Evolutionary conservation across 2,888 invertebrate genomes (phyloP).

Genomic region (Drosophila lacicola): DNA sequence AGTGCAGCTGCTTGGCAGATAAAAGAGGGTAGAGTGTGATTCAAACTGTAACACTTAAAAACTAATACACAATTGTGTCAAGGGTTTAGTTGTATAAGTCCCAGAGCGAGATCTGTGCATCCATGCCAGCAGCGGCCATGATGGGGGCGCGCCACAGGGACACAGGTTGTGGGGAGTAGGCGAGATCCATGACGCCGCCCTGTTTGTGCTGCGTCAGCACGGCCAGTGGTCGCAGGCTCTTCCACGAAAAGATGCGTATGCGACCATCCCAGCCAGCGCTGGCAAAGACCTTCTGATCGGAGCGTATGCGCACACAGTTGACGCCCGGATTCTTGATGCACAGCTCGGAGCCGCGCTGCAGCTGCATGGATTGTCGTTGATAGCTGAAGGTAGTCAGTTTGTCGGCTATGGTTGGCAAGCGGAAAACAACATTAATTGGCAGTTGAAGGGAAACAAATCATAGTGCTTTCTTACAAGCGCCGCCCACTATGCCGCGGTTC

Average conservation of each 20-base stretch:
- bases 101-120: constrained; percentile 92
- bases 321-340: constrained; percentile 91
- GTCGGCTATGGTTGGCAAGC: constrained; percentile 60
- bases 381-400: constrained; percentile 82
- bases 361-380: constrained; percentile 83
- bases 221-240: constrained; percentile 89
- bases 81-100: constrained; percentile 89
- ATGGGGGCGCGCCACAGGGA: constrained; percentile 90
- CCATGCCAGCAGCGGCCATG: constrained; percentile 91
- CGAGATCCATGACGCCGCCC: constrained; percentile 90
- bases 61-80: constrained; percentile 5
- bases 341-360: constrained; percentile 88
- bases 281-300: constrained; percentile 90
- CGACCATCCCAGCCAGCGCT: constrained; percentile 92
- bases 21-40: background rate
- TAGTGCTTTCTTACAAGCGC: constrained; percentile 66
- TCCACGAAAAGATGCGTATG: constrained; percentile 92
- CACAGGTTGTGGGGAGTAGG: constrained; percentile 89
- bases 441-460: background rate
- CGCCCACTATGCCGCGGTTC: constrained; percentile 89
- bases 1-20: constrained; percentile 12
- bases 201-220: constrained; percentile 91
- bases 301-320: constrained; percentile 89
- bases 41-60: constrained; percentile 45
- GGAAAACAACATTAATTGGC: background rate